Base-by-base conservation (phyloP, 2,888 invertebrate species). In the Monopis laevigella region DNA sequence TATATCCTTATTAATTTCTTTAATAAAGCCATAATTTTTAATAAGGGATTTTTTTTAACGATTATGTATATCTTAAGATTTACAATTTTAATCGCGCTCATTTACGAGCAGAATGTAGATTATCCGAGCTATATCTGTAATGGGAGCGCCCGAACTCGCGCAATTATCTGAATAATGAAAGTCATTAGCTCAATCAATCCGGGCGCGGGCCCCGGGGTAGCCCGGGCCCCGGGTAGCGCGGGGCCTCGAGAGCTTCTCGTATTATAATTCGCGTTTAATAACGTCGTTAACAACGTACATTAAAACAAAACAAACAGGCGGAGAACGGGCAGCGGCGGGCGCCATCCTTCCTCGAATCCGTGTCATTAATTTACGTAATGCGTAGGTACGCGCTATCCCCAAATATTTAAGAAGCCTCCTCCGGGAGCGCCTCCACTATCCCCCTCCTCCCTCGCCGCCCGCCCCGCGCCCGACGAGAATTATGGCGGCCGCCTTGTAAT, bases 401-500 rank as follows among this genome's bases (percentile, higher is more conserved):
- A 80, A 80, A 80, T 80, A 80, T 80, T 80, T 80, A 80, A 80
- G 80, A 80, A 78, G 80, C 78, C 80, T 77, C 78, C 78, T 81
- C 70, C 73, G 74, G 73, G 75, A 73, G 77, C 73, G 67, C 70
- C 74, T 72, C 70, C 58, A 70, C 63, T 77, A 70, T 75, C 80
- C 74, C 78, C 77, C 75, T 68, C 62, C 61, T 56, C 46, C 52
- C 52, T 62, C 35, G 41, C 21, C 54, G 65, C 65, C 50, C 61
- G 55, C 65, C 50, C 54, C 62, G 67, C 77, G 66, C 77, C 75
- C 60, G 75, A 67, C 71, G 77, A 82, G 82, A 82, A 80, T 82
- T 82, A 82, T 83, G 83, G 84, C 84, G 82, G 82, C 80, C 82
- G 82, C 82, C 81, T 81, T 82, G 84, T 85, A 85, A 85, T 85